These are phyloP conservation scores for Drosophila dunni DNA, from an alignment of 1,140 invertebrate species.

Conservation along the genomic window DNA sequence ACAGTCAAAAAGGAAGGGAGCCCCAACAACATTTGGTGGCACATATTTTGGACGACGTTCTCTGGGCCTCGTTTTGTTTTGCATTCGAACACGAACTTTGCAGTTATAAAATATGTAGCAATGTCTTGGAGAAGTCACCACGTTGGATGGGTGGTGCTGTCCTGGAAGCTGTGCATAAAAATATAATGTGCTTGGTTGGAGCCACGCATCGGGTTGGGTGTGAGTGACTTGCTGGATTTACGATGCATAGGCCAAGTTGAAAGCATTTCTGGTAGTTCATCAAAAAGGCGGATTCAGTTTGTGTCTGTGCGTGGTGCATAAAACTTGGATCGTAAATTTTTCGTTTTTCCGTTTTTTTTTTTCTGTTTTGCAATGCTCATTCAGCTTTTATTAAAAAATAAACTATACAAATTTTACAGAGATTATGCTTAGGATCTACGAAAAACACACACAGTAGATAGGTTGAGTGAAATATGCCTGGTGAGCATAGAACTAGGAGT, in stretches of 20 bases:
- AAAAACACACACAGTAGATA: constrained; percentile 51
- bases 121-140: neutral
- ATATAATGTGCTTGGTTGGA: constrained; percentile 58
- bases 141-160: neutral
- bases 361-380: constrained; percentile 58
- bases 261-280: constrained; percentile 59
- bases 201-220: constrained; percentile 9
- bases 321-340: constrained; percentile 70
- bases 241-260: constrained; percentile 35
- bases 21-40: constrained; percentile 7
- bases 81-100: constrained; percentile 55
- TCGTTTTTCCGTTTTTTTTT: neutral
- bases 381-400: constrained; percentile 79
- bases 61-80: constrained; percentile 43
- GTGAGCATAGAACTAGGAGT: constrained; percentile 9
- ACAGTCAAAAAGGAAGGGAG: no score
- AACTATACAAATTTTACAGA: constrained; percentile 81
- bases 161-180: constrained; percentile 54
- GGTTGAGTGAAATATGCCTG: constrained; percentile 14
- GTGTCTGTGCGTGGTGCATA: constrained; percentile 50
- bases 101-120: constrained; percentile 48
- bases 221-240: constrained; percentile 62
- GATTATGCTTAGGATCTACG: constrained; percentile 54
- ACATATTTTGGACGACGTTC: constrained; percentile 45
- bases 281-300: constrained; percentile 60